These are phyloP conservation scores for human (Homo sapiens) DNA, from an alignment of 2,113 vertebrate species.

Conservation along the genomic window DNA sequence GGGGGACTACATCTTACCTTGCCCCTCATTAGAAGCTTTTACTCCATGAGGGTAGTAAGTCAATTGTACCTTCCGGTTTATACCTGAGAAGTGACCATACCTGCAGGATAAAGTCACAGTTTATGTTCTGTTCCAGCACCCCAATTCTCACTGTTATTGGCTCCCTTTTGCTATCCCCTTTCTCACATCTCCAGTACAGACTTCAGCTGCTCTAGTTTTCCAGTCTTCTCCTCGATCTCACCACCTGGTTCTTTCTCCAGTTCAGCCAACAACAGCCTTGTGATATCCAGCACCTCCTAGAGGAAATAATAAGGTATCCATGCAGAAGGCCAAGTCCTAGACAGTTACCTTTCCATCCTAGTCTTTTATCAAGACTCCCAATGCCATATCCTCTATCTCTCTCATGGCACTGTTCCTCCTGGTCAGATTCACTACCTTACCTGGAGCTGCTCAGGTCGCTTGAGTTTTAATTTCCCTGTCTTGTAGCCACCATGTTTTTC, in stretches of 20 bases:
- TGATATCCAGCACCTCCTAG: conserved; percentile 98
- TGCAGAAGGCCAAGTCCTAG: not conserved
- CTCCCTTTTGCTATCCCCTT: not conserved
- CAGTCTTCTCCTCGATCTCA: conserved; percentile 96
- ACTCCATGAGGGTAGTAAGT: conserved; percentile 96
- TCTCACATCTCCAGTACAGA: conserved; percentile 98
- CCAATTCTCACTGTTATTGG: not conserved
- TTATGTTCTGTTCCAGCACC: conserved; percentile 1
- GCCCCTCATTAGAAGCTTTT: conserved; percentile 94
- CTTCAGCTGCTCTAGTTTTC: conserved; percentile 97
- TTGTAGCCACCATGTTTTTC: conserved; percentile 98
- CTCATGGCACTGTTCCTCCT: not conserved
- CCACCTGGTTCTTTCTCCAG: conserved; percentile 90
- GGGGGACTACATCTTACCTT: conserved; percentile 86
- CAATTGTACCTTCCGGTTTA: conserved; percentile 98
- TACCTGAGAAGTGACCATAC: conserved; percentile 99
- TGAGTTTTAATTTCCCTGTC: conserved; percentile 97
- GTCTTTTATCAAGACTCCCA: not conserved
- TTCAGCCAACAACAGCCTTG: conserved; percentile 93
- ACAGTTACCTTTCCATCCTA: not conserved
- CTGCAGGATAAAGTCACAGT: conserved; percentile 78
- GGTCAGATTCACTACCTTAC: conserved; percentile 78
- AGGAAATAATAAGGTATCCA: not conserved
- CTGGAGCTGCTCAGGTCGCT: conserved; percentile 98
- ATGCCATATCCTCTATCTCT: not conserved